phyloP scores from a whole-genome alignment of 1,140 invertebrate species.

The Scylla paramamosain region DNA sequence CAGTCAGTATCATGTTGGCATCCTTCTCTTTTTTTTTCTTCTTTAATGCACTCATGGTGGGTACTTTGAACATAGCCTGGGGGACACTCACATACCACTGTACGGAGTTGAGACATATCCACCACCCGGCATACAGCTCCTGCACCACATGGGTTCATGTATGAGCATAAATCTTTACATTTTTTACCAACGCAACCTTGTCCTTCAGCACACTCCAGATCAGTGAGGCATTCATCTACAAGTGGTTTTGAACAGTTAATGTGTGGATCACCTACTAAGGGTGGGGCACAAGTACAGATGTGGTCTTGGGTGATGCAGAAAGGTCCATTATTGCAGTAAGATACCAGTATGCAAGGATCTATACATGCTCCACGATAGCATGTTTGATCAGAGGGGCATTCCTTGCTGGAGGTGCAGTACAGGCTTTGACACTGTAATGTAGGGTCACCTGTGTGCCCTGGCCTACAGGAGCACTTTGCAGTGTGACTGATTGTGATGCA shows the following conservation, averaged over 20 bases:
- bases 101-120: slow-evolving; percentile 76
- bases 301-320: slow-evolving; percentile 90
- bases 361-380: slow-evolving; percentile 89
- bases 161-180: slow-evolving; percentile 79
- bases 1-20: slow-evolving; percentile 93
- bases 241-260: slow-evolving; percentile 84
- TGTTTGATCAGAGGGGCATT: slow-evolving; percentile 91
- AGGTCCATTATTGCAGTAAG: slow-evolving; percentile 88
- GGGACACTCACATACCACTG: slow-evolving; percentile 78
- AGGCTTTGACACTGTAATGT: slow-evolving; percentile 86
- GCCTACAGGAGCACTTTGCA: slow-evolving; percentile 81
- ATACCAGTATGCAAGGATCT: slow-evolving; percentile 86
- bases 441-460: slow-evolving; percentile 80
- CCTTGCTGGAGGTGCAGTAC: slow-evolving; percentile 87
- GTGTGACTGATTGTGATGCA: slow-evolving; percentile 88
- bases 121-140: slow-evolving; percentile 79
- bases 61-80: slow-evolving; percentile 54
- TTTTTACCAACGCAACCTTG: slow-evolving; percentile 79
- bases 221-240: slow-evolving; percentile 80
- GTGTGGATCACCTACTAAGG: slow-evolving; percentile 89
- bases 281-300: slow-evolving; percentile 90
- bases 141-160: slow-evolving; percentile 78
- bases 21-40: slow-evolving; percentile 85
- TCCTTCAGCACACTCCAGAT: slow-evolving; percentile 79
- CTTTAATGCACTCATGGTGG: slow-evolving; percentile 50